Evolutionary conservation across 2,797 vertebrate species (phyloP).

Genomic region (Fundulus diaphanus): DNA sequence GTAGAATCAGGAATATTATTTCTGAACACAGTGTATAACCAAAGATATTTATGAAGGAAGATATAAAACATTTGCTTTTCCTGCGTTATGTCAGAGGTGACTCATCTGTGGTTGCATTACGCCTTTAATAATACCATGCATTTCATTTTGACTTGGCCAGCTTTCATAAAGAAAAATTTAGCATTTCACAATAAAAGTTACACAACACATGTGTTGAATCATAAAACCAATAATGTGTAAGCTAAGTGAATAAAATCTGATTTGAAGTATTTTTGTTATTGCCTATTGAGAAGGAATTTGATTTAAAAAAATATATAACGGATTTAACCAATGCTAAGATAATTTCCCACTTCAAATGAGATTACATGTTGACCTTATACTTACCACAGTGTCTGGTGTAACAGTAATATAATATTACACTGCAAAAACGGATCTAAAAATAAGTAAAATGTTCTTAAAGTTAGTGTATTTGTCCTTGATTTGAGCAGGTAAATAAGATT

Average conservation of each 20-base stretch:
- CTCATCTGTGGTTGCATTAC: background rate
- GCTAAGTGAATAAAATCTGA: background rate
- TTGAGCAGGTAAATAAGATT: no score
- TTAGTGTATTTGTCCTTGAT: no score
- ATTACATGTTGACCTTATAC: background rate
- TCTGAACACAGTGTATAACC: background rate
- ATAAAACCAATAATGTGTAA: background rate
- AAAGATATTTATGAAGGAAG: background rate
- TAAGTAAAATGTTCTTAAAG: no score
- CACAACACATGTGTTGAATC: background rate
- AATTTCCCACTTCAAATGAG: background rate
- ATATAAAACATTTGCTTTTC: background rate
- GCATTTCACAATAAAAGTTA: background rate
- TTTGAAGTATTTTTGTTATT: background rate
- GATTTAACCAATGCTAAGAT: background rate
- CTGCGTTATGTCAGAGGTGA: background rate
- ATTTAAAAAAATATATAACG: background rate
- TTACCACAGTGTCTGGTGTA: background rate
- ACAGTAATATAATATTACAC: background rate
- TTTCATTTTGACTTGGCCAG: background rate
- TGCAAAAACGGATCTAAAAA: no score
- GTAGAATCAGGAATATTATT: background rate
- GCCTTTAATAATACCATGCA: background rate
- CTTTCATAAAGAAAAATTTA: background rate
- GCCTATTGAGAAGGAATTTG: no score